A percentile compares a stretch with the other conserved stretches of the same genome.
phyloP scores from a whole-genome alignment of 2,888 invertebrate species.

The Entomobrya proxima region DNA sequence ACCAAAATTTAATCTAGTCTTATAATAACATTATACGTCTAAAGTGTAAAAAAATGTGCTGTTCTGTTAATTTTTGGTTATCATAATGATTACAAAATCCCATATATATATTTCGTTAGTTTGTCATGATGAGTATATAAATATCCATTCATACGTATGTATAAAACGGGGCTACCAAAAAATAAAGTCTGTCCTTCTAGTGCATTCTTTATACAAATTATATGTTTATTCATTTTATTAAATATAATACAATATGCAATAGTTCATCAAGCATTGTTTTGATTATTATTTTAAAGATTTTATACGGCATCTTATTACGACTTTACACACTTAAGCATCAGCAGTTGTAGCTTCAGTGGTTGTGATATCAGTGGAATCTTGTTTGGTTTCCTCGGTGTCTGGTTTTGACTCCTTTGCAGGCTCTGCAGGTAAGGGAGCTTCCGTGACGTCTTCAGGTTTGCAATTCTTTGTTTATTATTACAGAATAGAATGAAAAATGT shows the following conservation, averaged over 20 bases:
- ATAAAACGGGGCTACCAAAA: conserved; percentile 73
- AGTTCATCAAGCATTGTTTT: too few species aligned
- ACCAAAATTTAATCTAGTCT: too few species aligned
- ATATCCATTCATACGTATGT: conserved; percentile 37
- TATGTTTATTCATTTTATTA: conserved; percentile 32
- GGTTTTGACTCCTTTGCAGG: not conserved
- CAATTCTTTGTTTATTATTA: conserved; percentile 9
- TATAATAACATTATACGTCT: too few species aligned
- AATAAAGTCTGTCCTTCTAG: conserved; percentile 73
- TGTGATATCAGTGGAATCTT: too few species aligned
- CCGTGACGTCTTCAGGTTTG: conserved; percentile 9
- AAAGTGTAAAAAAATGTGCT: not conserved
- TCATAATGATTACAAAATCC: not conserved
- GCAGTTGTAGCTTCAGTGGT: not conserved
- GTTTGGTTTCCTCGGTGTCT: conserved; percentile 4
- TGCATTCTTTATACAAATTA: conserved; percentile 71
- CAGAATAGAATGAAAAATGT: too few species aligned
- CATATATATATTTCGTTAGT: conserved; percentile 26
- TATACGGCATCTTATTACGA: not conserved
- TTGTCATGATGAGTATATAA: conserved; percentile 17
- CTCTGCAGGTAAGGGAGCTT: not conserved
- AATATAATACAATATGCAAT: too few species aligned
- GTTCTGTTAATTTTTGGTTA: not conserved
- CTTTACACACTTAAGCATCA: not conserved
- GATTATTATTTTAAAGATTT: too few species aligned